Percentiles rank a stretch among this genome's conserved stretches.
Evolutionary conservation across 2,797 vertebrate species (phyloP).

Genomic region (Falco berigora): DNA sequence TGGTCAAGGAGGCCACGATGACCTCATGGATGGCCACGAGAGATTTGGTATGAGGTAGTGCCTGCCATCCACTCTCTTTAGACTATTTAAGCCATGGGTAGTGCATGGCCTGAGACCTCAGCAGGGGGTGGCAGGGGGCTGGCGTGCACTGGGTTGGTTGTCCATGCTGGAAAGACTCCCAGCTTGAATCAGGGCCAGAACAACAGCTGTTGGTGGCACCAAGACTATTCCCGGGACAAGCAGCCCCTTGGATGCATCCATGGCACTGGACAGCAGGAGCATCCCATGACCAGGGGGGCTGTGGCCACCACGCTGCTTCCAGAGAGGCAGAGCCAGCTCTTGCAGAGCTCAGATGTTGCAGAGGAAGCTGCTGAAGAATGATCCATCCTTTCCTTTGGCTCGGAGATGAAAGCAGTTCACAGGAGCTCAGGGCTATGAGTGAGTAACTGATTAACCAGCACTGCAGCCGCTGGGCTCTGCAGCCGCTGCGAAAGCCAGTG

Average conservation of each 20-base stretch:
- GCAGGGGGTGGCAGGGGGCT: background rate
- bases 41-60: background rate
- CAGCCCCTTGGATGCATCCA: background rate
- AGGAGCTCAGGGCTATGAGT: background rate
- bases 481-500: background rate
- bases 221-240: background rate
- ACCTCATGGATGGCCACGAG: background rate
- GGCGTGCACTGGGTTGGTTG: background rate
- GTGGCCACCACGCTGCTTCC: background rate
- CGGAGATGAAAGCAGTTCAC: slow-evolving; percentile 12
- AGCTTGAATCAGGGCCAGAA: background rate
- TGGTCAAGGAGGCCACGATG: background rate
- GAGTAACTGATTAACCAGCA: slow-evolving; percentile 52
- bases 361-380: slow-evolving; percentile 70
- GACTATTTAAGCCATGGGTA: background rate
- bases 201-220: background rate
- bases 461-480: background rate
- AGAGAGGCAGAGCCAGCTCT: background rate
- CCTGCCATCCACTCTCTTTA: background rate
- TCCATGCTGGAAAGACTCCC: background rate
- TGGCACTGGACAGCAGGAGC: fast-evolving
- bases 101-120: background rate
- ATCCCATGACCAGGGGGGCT: background rate
- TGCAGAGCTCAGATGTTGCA: slow-evolving; percentile 73
- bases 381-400: slow-evolving; percentile 53